phyloP scores from a whole-genome alignment of 2,888 invertebrate species.

The Keiferia lycopersicella region DNA sequence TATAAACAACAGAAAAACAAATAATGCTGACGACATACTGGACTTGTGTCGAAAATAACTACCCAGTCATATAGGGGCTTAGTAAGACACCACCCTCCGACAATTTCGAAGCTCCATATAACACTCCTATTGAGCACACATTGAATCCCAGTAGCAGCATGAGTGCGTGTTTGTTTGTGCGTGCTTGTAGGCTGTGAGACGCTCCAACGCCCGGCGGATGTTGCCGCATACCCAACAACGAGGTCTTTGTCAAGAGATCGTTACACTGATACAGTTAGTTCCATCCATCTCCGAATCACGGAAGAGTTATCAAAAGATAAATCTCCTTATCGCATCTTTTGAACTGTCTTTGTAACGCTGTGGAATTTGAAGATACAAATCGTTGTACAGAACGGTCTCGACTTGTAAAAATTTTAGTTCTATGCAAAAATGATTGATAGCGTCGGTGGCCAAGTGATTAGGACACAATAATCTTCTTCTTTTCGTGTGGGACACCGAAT shows the following conservation, averaged over 20 bases:
- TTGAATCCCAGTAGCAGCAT: constrained; percentile 49
- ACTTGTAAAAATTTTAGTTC: too few relatives aligned
- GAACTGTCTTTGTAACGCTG: background rate
- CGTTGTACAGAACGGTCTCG: too few relatives aligned
- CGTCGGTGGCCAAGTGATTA: too few relatives aligned
- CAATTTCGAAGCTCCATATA: too few relatives aligned
- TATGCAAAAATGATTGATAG: too few relatives aligned
- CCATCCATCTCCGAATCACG: background rate
- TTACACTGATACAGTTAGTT: constrained; percentile 40
- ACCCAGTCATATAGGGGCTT: too few relatives aligned
- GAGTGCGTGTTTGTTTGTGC: constrained; percentile 55
- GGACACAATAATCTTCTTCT: too few relatives aligned
- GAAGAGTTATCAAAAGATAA: constrained; percentile 27
- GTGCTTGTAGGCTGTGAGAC: constrained; percentile 27
- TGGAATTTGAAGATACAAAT: background rate
- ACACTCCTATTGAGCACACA: constrained; percentile 16
- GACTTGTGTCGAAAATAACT: too few relatives aligned
- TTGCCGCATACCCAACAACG: constrained; percentile 57
- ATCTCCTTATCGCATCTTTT: constrained; percentile 23
- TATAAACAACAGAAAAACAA: too few relatives aligned
- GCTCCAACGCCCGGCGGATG: constrained; percentile 61
- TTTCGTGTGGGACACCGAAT: too few relatives aligned
- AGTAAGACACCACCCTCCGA: too few relatives aligned
- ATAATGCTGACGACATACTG: too few relatives aligned
- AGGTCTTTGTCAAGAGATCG: constrained; percentile 60